A percentile compares a stretch with the other conserved stretches of the same genome.
Conservation (phyloP, 2,888 invertebrate species). For the Xanthostigma xanthostigma region DNA sequence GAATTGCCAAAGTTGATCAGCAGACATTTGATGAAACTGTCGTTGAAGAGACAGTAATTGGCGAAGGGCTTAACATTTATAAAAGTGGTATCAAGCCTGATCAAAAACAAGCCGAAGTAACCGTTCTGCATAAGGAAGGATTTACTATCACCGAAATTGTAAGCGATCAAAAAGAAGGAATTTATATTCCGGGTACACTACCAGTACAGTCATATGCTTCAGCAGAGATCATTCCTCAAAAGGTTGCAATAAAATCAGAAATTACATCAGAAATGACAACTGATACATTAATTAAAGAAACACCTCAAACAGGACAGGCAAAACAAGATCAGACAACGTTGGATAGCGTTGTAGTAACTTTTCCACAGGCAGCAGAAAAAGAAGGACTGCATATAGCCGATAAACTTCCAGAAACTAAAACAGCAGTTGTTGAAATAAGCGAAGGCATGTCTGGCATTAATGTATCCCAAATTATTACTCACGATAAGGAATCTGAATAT, state of each 20-base stretch:
- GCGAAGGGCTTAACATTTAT: conserved; percentile 36
- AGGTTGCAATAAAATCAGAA: conserved; percentile 32
- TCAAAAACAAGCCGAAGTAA: conserved; percentile 27
- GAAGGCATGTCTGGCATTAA: conserved; percentile 25
- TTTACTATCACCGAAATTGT: conserved; percentile 33
- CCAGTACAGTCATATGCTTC: conserved; percentile 29
- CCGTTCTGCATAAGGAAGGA: conserved; percentile 29
- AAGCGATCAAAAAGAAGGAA: conserved; percentile 32
- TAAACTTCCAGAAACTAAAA: conserved; percentile 22
- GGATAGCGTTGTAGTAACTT: conserved; percentile 38
- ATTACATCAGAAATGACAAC: conserved; percentile 29
- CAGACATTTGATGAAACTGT: conserved; percentile 31
- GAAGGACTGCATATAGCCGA: conserved; percentile 26
- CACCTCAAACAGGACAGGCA: conserved; percentile 31
- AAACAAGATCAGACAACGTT: conserved; percentile 30
- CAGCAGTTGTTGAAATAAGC: conserved; percentile 22
- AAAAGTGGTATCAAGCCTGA: conserved; percentile 24
- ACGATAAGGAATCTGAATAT: conserved; percentile 31
- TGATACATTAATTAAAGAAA: conserved; percentile 17
- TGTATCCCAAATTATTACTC: conserved; percentile 27
- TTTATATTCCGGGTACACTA: conserved; percentile 24
- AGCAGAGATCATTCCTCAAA: conserved; percentile 30
- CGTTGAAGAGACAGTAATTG: conserved; percentile 31
- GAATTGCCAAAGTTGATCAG: conserved; percentile 28
- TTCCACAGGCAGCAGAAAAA: conserved; percentile 33